phyloP scores from a whole-genome alignment of 2,888 invertebrate genomes.

The Cephus pulcher region DNA sequence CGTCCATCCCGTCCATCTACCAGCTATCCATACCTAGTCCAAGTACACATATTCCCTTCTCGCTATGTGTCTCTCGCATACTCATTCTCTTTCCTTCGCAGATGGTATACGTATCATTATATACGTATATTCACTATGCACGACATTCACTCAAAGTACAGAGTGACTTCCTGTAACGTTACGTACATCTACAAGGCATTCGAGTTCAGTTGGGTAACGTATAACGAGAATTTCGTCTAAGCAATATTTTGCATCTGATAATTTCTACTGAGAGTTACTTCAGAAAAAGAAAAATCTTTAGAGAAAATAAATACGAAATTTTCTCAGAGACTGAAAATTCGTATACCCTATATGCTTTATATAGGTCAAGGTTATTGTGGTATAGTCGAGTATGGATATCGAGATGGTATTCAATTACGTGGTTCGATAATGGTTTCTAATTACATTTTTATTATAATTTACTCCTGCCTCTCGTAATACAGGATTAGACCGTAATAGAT shows the following conservation, averaged over 20 bases:
- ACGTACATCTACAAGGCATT: slow-evolving; percentile 42
- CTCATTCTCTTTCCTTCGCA: neutral
- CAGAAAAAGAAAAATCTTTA: neutral
- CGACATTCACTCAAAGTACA: slow-evolving; percentile 47
- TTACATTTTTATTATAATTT: slow-evolving; percentile 46
- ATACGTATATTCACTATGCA: neutral
- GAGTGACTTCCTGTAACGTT: slow-evolving; percentile 53
- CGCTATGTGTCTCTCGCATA: neutral
- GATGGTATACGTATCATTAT: neutral
- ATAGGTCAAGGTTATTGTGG: neutral
- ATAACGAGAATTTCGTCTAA: slow-evolving; percentile 12
- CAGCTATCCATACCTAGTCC: slow-evolving; percentile 4
- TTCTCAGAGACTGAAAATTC: neutral
- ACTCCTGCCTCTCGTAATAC: slow-evolving; percentile 32
- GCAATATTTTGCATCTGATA: slow-evolving; percentile 10
- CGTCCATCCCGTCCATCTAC: neutral
- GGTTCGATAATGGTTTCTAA: slow-evolving; percentile 18
- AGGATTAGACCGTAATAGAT: slow-evolving; percentile 30
- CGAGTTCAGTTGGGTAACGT: slow-evolving; percentile 16
- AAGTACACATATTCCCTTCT: slow-evolving; percentile 6
- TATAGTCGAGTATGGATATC: neutral
- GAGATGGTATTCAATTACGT: neutral
- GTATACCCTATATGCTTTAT: neutral
- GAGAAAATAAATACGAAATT: neutral
- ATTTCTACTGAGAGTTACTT: neutral